Evolutionary conservation across 2,797 vertebrate species (phyloP).

Genomic region (Cryptoblepharus egeriae): DNA sequence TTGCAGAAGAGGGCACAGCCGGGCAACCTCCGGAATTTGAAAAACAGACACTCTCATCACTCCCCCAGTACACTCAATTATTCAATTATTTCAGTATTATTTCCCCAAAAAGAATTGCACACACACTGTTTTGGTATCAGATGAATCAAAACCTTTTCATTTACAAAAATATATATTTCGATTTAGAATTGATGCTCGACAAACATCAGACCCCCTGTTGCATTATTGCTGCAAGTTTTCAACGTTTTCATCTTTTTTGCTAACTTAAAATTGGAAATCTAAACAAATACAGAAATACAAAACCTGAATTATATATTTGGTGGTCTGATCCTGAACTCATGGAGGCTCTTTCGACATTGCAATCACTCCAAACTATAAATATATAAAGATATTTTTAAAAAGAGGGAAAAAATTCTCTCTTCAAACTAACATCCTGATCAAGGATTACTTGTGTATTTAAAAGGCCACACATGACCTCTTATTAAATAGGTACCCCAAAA

Average conservation of each 20-base stretch:
- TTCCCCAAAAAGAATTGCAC: conserved; percentile 14
- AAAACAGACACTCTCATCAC: not conserved
- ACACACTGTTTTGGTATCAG: conserved; percentile 37
- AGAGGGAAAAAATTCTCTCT: conserved; percentile 50
- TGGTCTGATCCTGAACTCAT: conserved; percentile 40
- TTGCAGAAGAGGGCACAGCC: conserved; percentile 20
- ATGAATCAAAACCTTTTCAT: not conserved
- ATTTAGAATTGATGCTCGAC: conserved; percentile 28
- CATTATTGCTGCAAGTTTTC: conserved; percentile 29
- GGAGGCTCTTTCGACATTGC: conserved; percentile 40
- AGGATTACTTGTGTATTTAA: conserved; percentile 38
- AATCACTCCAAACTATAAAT: conserved; percentile 63
- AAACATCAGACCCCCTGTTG: conserved; percentile 13
- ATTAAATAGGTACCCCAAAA: conserved; percentile 54
- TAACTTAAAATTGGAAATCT: conserved; percentile 58
- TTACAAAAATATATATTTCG: conserved; percentile 28
- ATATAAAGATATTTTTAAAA: conserved; percentile 57
- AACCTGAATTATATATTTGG: no score
- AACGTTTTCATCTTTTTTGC: conserved; percentile 36
- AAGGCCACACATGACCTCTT: not conserved
- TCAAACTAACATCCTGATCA: conserved; percentile 39
- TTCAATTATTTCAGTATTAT: not conserved
- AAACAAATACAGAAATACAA: conserved; percentile 28
- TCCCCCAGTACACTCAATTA: rapidly evolving
- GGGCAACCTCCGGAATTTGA: not conserved